Percentiles rank a stretch among this genome's conserved stretches.
These are phyloP conservation scores for Calephelis perditalis DNA, from an alignment of 2,888 invertebrate genomes.

Conservation along the genomic window DNA sequence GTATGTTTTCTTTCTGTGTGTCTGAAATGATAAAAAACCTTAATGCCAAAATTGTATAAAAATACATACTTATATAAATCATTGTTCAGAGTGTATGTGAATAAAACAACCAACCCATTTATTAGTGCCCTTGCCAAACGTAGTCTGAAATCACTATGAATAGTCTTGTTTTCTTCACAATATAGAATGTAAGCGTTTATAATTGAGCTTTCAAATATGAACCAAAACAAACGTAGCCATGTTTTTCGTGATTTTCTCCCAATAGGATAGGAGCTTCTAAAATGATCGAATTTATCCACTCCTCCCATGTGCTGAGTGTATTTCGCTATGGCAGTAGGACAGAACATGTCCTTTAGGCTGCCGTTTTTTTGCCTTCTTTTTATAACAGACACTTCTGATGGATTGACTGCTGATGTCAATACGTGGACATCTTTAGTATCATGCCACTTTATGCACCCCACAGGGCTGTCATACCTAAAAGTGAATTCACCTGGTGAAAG, in stretches of 20 bases:
- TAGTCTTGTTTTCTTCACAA: too few relatives aligned
- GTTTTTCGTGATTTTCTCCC: conserved; percentile 29
- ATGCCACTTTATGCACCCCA: conserved; percentile 31
- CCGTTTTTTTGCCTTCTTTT: conserved; percentile 20
- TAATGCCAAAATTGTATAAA: not conserved
- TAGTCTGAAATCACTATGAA: too few relatives aligned
- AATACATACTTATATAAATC: too few relatives aligned
- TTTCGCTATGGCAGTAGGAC: not conserved
- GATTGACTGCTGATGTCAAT: conserved; percentile 27
- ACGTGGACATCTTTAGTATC: conserved; percentile 27
- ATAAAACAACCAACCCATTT: too few relatives aligned
- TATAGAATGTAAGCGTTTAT: conserved; percentile 31
- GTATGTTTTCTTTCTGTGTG: not conserved
- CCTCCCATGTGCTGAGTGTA: not conserved
- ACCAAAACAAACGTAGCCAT: conserved; percentile 39
- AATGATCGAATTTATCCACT: not conserved
- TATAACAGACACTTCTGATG: conserved; percentile 25
- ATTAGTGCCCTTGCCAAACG: too few relatives aligned
- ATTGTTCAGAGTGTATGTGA: too few relatives aligned
- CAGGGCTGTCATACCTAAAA: conserved; percentile 29
- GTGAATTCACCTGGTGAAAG: conserved; percentile 26
- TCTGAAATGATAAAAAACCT: not conserved
- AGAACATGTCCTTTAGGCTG: not conserved
- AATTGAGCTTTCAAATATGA: conserved; percentile 32
- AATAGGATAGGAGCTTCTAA: not conserved